These are phyloP conservation scores for Menura novaehollandiae DNA, from an alignment of 2,113 vertebrate genomes.

Conservation along the genomic window DNA sequence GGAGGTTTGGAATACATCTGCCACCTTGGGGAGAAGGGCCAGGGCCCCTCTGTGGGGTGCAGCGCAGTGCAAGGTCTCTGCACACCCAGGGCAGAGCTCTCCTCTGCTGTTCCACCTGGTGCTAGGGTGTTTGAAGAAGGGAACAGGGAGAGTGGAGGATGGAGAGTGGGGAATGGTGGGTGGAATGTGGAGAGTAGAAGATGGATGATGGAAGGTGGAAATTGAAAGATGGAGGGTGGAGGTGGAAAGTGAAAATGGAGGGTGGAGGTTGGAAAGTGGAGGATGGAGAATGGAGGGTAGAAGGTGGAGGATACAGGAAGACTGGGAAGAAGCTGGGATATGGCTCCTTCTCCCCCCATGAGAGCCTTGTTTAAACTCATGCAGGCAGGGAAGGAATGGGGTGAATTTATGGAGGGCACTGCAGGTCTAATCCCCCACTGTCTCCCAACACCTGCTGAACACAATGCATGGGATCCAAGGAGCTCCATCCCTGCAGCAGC, in stretches of 20 bases:
- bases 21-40: neutral
- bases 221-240: neutral
- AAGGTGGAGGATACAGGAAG: neutral
- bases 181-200: neutral
- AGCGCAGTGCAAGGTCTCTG: neutral
- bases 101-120: neutral
- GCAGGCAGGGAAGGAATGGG: neutral
- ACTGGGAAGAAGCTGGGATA: neutral
- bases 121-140: neutral
- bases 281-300: no score
- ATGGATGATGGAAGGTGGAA: neutral
- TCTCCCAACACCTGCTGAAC: neutral
- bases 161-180: no score
- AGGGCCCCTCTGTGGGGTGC: neutral
- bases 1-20: neutral
- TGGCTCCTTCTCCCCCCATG: accelerated
- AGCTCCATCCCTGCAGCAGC: neutral
- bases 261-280: neutral
- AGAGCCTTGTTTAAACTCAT: neutral
- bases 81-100: neutral
- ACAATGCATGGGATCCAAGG: accelerated
- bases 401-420: accelerated
- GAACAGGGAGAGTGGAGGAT: neutral
- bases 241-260: no score
- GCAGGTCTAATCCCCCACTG: accelerated